A percentile compares a stretch with the other conserved stretches of the same genome.
These are phyloP conservation scores for Ashinkailepas kermadecensis DNA, from an alignment of 2,888 invertebrate genomes.

Conservation along the genomic window DNA sequence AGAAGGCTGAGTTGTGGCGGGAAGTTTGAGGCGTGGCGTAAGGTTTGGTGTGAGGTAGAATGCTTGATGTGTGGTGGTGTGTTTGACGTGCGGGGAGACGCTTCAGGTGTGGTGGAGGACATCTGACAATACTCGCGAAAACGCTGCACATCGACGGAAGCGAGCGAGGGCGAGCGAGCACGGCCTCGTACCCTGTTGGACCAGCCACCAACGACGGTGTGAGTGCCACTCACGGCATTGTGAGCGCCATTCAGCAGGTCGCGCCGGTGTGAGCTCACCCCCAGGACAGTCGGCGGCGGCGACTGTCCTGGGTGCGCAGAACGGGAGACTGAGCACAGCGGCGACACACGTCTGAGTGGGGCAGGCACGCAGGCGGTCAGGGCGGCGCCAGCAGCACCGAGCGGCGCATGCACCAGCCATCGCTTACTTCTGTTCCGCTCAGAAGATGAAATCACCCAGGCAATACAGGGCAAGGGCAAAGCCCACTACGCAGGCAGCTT, in stretches of 20 bases:
- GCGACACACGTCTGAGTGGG: not conserved
- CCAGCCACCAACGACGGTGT: too few relatives aligned
- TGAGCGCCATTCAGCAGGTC: not conserved
- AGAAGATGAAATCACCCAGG: conserved; percentile 20
- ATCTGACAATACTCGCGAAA: too few relatives aligned
- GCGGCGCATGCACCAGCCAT: conserved; percentile 7
- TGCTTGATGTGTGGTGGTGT: too few relatives aligned
- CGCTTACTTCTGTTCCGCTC: conserved; percentile 9
- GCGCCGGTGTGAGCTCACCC: not conserved
- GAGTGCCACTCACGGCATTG: not conserved
- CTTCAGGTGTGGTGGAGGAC: too few relatives aligned
- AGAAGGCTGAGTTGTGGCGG: too few relatives aligned
- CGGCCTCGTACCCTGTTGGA: too few relatives aligned
- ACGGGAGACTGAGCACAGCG: not conserved
- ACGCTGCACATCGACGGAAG: too few relatives aligned
- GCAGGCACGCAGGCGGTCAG: not conserved
- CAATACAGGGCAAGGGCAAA: conserved; percentile 17
- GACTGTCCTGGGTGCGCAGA: not conserved
- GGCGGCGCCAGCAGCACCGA: not conserved
- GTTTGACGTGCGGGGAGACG: too few relatives aligned
- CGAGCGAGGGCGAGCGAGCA: too few relatives aligned
- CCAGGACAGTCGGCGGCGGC: not conserved
- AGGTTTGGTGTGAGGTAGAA: too few relatives aligned
- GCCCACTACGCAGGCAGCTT: conserved; percentile 13
- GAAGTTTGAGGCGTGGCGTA: too few relatives aligned